Conservation (phyloP, 92 coral and sea anemone species). For the Desmophyllum pertusum region DNA sequence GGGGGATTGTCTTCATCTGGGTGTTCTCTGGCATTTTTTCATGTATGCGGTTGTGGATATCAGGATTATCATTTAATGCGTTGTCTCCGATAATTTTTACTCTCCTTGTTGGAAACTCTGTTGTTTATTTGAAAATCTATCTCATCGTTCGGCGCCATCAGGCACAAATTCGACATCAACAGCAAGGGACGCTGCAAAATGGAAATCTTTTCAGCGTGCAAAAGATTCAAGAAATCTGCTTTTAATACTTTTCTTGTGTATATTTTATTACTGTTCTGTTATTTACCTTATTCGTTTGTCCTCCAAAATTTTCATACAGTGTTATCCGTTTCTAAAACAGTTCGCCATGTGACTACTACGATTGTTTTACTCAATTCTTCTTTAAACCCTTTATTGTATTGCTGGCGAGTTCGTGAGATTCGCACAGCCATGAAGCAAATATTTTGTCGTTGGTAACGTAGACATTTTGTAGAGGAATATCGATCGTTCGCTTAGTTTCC, state of each 20-base stretch:
- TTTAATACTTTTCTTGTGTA: not conserved
- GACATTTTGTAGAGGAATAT: no score
- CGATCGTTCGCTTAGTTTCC: no score
- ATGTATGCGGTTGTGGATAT: not conserved
- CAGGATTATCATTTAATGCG: not conserved
- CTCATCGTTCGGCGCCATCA: conserved; percentile 6
- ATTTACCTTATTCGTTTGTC: not conserved
- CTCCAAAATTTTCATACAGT: not conserved
- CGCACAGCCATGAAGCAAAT: not conserved
- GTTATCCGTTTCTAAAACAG: not conserved
- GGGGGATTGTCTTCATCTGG: not conserved
- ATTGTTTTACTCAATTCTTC: conserved; percentile 20
- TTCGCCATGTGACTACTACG: not conserved
- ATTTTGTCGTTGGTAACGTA: not conserved
- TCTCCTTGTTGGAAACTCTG: not conserved
- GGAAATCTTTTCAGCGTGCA: not conserved
- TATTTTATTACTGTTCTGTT: not conserved
- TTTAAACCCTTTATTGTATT: conserved; percentile 2
- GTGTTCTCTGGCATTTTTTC: not conserved
- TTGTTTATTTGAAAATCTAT: conserved; percentile 4
- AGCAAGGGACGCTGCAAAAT: not conserved
- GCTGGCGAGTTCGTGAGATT: conserved; percentile 25
- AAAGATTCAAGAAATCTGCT: not conserved
- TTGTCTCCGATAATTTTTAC: not conserved
- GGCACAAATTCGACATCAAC: not conserved